These are phyloP conservation scores for Hylyphantes graminicola DNA, from an alignment of 1,140 invertebrate genomes.

Conservation along the genomic window DNA sequence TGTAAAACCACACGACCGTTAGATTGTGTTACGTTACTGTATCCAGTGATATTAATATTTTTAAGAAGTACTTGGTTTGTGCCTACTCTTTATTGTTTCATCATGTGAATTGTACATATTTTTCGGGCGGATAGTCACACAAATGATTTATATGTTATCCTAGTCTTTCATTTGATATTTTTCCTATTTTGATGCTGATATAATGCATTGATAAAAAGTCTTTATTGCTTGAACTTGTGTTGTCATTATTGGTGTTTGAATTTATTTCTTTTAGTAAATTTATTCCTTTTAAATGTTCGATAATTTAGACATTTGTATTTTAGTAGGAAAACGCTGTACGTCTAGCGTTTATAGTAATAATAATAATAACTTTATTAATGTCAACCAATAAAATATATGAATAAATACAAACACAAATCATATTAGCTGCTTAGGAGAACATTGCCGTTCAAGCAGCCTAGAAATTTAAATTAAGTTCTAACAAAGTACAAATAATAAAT, in stretches of 20 bases:
- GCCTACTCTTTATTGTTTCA: background rate
- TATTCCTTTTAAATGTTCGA: too few relatives aligned
- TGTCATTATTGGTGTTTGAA: constrained; percentile 11
- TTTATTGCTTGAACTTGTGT: constrained; percentile 46
- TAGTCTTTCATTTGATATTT: constrained; percentile 61
- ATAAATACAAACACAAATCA: too few relatives aligned
- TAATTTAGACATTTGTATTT: background rate
- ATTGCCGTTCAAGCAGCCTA: too few relatives aligned
- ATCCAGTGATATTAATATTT: constrained; percentile 37
- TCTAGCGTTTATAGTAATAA: too few relatives aligned
- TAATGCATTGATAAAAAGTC: constrained; percentile 57
- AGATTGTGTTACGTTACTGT: constrained; percentile 38
- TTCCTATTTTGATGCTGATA: constrained; percentile 60
- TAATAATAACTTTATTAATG: too few relatives aligned
- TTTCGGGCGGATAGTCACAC: constrained; percentile 28
- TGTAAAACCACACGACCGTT: constrained; percentile 33
- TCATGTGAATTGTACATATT: constrained; percentile 39
- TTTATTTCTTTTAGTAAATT: constrained; percentile 1
- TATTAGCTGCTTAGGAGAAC: too few relatives aligned
- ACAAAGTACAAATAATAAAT: too few relatives aligned
- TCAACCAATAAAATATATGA: too few relatives aligned
- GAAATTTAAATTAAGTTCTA: too few relatives aligned
- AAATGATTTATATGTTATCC: constrained; percentile 59
- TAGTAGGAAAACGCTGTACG: too few relatives aligned
- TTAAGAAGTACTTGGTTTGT: constrained; percentile 34